phyloP scores from a whole-genome alignment of 2,888 invertebrate species.

The Orthosia gracilis region DNA sequence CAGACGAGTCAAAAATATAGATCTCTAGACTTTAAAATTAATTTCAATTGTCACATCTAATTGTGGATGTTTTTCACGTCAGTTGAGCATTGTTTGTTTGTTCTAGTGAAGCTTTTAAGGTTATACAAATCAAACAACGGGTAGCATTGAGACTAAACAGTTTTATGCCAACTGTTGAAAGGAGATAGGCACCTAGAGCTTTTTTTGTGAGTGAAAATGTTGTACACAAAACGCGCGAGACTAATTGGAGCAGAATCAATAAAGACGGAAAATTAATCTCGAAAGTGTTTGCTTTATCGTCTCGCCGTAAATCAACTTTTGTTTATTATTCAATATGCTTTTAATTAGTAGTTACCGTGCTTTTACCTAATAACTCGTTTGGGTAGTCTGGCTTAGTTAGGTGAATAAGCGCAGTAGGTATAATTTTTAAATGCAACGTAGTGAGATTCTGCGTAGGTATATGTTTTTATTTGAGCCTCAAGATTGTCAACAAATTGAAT shows the following conservation, averaged over 20 bases:
- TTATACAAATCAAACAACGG: conserved; percentile 64
- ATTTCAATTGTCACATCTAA: conserved; percentile 51
- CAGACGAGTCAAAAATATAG: conserved; percentile 15
- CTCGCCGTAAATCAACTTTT: conserved; percentile 16
- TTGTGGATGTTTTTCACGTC: conserved; percentile 50
- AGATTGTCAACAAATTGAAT: not conserved
- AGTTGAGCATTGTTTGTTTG: conserved; percentile 52
- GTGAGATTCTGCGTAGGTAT: not conserved
- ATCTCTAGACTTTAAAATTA: conserved; percentile 31
- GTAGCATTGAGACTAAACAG: conserved; percentile 64
- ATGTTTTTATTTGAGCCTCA: not conserved
- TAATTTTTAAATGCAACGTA: not conserved
- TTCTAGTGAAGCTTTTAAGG: conserved; percentile 61
- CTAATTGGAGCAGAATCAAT: conserved; percentile 52
- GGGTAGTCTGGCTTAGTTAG: not conserved
- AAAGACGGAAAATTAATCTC: conserved; percentile 31
- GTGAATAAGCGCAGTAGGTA: not conserved
- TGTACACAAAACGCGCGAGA: conserved; percentile 45
- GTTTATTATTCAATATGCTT: conserved; percentile 22
- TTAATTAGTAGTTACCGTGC: not conserved
- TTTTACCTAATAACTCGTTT: not conserved
- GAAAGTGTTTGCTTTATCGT: conserved; percentile 36
- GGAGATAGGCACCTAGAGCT: conserved; percentile 51
- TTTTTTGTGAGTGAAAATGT: conserved; percentile 54
- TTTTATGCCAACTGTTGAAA: conserved; percentile 61